phyloP scores from a whole-genome alignment of 2,797 vertebrate genomes.

The Cuniculus paca region DNA sequence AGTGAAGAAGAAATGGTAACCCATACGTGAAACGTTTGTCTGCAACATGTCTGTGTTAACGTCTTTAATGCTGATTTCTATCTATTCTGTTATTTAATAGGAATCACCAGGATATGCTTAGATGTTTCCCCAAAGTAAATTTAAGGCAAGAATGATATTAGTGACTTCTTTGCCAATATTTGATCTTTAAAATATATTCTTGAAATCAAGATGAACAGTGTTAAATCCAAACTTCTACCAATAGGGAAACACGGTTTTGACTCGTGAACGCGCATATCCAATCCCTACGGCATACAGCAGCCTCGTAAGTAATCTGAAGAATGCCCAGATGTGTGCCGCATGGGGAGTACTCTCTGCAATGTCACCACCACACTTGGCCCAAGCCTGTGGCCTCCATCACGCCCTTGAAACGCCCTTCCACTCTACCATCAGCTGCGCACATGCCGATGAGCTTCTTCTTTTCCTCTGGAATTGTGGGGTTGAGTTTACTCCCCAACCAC shows the following conservation, averaged over 20 bases:
- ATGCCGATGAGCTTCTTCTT: neutral
- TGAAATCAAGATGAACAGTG: slow-evolving; percentile 19
- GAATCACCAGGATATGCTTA: slow-evolving; percentile 79
- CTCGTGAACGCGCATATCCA: neutral
- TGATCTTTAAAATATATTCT: slow-evolving; percentile 47
- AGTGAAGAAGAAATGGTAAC: neutral
- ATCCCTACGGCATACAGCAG: neutral
- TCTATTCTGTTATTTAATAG: slow-evolving; percentile 53
- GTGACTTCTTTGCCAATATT: slow-evolving; percentile 72
- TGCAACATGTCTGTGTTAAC: neutral
- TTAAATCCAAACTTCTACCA: slow-evolving; percentile 67
- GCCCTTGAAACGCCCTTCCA: slow-evolving; percentile 26
- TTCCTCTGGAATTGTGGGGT: slow-evolving; percentile 55
- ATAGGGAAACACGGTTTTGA: slow-evolving; percentile 17
- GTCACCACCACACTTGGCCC: neutral
- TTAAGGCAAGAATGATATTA: slow-evolving; percentile 73
- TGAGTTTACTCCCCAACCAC: slow-evolving; percentile 58
- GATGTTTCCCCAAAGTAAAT: slow-evolving; percentile 70
- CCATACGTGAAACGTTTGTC: neutral
- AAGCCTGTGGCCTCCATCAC: neutral
- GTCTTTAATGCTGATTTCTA: slow-evolving; percentile 28
- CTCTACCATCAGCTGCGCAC: neutral
- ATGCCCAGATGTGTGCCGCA: neutral
- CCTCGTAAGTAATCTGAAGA: neutral
- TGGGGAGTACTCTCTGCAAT: slow-evolving; percentile 36